A percentile compares a stretch with the other conserved stretches of the same genome.
These are phyloP conservation scores for Patella depressa DNA, from an alignment of 2,888 invertebrate species.

Conservation along the genomic window DNA sequence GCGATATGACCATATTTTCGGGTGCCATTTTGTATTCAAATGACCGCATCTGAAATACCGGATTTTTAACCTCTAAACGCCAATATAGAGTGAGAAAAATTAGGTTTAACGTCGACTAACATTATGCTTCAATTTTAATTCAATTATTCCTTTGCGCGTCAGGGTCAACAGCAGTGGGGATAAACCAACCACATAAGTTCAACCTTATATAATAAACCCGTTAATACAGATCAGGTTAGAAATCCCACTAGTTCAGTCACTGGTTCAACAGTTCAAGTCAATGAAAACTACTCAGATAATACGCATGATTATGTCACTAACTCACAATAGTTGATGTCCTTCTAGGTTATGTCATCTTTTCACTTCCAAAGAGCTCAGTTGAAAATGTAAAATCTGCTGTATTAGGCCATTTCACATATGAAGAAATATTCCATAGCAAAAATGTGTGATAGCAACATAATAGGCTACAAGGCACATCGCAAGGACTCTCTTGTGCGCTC, in stretches of 20 bases:
- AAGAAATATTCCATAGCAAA: not conserved
- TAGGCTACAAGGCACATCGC: not conserved
- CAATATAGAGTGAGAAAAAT: too few relatives aligned
- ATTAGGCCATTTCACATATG: not conserved
- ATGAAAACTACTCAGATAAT: not conserved
- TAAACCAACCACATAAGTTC: too few relatives aligned
- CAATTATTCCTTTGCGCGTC: too few relatives aligned
- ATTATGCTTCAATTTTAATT: too few relatives aligned
- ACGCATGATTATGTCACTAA: not conserved
- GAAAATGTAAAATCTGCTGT: not conserved
- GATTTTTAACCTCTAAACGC: too few relatives aligned
- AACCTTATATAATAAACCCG: not conserved
- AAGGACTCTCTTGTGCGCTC: not conserved
- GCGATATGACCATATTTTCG: too few relatives aligned
- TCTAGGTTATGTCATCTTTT: not conserved
- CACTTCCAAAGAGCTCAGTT: not conserved
- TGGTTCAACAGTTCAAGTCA: too few relatives aligned
- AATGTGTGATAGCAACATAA: not conserved
- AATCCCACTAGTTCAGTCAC: too few relatives aligned
- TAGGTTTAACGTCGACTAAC: too few relatives aligned
- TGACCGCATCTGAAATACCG: too few relatives aligned
- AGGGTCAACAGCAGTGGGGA: too few relatives aligned
- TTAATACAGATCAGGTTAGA: not conserved
- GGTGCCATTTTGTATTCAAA: too few relatives aligned
- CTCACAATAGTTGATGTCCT: not conserved